Evolutionary conservation across 2,888 invertebrate genomes (phyloP), one percentile per base, ranked within the genome.

Genomic region (Latheticus oryzae): DNA sequence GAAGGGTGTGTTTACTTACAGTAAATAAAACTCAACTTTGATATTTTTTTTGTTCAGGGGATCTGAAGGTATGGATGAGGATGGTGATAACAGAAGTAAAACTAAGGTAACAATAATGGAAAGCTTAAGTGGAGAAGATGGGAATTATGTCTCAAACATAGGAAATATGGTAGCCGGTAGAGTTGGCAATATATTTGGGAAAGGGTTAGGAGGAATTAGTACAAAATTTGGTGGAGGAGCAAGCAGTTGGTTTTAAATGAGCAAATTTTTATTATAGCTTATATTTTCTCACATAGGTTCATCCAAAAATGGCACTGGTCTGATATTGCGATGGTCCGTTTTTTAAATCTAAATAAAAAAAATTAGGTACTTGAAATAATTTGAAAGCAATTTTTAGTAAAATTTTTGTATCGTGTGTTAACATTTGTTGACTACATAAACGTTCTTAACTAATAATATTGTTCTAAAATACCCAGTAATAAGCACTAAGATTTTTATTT

Each of bases 181-280:
- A 80, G 89, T 95, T 72, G 93, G 93, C 69, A 93, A 91, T 80
- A 89, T 94, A 78, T 89, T 94, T 71, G 94, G 94, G 45, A 92
- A 93, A 76, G 91, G 94, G 66, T 89, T 95, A 71, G 94, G 94
- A 65, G 93, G 94, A 74, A 84, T 95, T 73, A 91, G 93, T 74
- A 91, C 91, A 70, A 93, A 93, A 81, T 85, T 94, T 65, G 93
- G 93, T 63, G 90, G 91, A 67, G 89, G 91, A 64, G 84, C 86
- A 54, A 90, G 91, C 63, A 90, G 90, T 79, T 92, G 92, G 92
- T 92, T 93, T 83, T 92, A 87, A 75, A 59, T 24, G 19, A 47
- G 32, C 42, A 38, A 42, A 50, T 55, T 56, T 56, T 33, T 60
- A 65, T 48, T 57, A 67, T 65, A 65, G 65, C 66, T 71, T 70